Evolutionary conservation across 1,140 invertebrate genomes (phyloP), one percentile per base, ranked within the genome.

Genomic region (Drosophila carrolli): DNA sequence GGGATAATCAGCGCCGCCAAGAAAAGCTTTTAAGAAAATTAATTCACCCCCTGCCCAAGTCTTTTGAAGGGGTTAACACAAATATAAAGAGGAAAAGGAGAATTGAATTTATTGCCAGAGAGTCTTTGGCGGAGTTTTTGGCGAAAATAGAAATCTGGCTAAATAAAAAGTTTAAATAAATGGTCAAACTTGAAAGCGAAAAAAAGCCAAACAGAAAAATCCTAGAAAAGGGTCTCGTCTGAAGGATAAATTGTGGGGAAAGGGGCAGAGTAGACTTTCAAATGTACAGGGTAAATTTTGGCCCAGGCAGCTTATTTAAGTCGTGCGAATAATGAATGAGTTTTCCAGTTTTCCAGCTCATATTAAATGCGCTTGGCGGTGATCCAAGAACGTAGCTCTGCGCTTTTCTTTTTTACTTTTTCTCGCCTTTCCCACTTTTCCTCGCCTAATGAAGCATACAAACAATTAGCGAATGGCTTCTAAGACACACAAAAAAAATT

Each of bases 21-120:
- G 84, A 83, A 89, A 89, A 78, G 84, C 84, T 89, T 89, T 89
- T 89, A 89, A 89, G 84, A 89, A 89, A 89, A 89, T 89, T 89
- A 89, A 89, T 89, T 89, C 80, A 56, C 68, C 79, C 81, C 81
- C 74, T 29, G 58, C 66, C 43, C 29, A 5, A 32, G 23, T 43
- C 37, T 9, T 35, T 16, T 37, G 65, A 88, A 88, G 78, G 82
- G 82, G 78, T 86, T 88, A 86, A 88, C 51, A 41, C 54, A 43
- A 43, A 59, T 11, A 75, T 63, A 77, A 77, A 56, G 35, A 44
- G 32, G 51, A 67, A 62, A 73, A 63, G 32, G 60, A 50, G 75
- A 71, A 60, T 57, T 83, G 66, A 83, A 85, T 85, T 85, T 85
- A 88, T 86, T 79, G 75, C 78, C 47, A 27, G 63, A 48, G 29